These are phyloP conservation scores for Paguma larvata DNA, from an alignment of 2,797 vertebrate species.

Conservation along the genomic window DNA sequence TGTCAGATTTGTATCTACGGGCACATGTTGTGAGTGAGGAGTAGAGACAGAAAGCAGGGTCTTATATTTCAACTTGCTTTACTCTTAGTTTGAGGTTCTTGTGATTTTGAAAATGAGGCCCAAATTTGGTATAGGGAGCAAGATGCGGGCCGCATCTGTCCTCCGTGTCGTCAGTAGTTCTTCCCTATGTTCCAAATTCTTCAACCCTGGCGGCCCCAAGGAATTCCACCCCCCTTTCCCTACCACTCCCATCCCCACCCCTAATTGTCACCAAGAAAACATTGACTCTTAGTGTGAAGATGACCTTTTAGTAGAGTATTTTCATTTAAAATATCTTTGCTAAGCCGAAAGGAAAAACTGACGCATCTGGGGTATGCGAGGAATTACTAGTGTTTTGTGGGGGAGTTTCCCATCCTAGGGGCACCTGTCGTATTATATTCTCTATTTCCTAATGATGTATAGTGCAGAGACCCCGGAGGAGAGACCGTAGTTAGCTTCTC, in stretches of 20 bases:
- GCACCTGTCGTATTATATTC: neutral
- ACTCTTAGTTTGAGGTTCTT: neutral
- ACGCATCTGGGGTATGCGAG: neutral
- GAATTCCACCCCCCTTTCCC: neutral
- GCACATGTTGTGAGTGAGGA: neutral
- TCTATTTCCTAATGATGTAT: neutral
- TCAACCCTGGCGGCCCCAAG: neutral
- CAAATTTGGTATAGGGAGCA: neutral
- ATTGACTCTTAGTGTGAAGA: neutral
- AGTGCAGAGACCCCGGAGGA: neutral
- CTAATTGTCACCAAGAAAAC: neutral
- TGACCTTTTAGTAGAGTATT: neutral
- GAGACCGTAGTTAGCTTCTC: neutral
- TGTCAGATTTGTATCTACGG: slow-evolving; percentile 30
- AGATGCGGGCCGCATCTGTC: accelerated
- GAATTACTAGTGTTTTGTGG: neutral
- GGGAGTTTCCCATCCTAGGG: neutral
- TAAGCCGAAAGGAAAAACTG: neutral
- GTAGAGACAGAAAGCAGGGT: neutral
- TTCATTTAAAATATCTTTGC: neutral
- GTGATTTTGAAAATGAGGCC: neutral
- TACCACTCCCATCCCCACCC: neutral
- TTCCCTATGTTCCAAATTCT: neutral
- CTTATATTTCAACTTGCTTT: neutral
- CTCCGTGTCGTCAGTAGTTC: neutral